These are phyloP conservation scores for Terrapene triunguis DNA, from an alignment of 2,113 vertebrate genomes.

Conservation along the genomic window DNA sequence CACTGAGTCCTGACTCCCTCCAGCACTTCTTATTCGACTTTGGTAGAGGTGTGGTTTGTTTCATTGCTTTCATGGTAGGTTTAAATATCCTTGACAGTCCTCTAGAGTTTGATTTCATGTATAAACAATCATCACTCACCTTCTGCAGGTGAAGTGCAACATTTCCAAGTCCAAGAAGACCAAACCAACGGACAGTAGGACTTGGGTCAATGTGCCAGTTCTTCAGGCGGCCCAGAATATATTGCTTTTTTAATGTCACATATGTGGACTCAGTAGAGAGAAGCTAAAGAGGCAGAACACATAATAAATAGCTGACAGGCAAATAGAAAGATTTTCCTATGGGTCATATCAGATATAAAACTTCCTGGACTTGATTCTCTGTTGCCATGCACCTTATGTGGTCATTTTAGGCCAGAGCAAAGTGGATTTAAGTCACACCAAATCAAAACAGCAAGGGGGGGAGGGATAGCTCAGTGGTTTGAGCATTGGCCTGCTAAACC, in stretches of 20 bases:
- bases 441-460: background rate
- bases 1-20: background rate
- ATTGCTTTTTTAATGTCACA: background rate
- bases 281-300: background rate
- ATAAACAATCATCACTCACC: background rate
- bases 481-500: too few relatives aligned
- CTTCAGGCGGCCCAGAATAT: background rate
- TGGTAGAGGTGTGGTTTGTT: background rate
- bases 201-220: conserved; percentile 12
- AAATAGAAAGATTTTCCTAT: background rate
- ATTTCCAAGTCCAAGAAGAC: conserved; percentile 30
- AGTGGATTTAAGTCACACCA: background rate
- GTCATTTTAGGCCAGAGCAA: background rate
- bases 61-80: background rate
- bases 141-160: background rate
- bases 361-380: background rate
- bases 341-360: background rate
- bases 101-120: background rate
- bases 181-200: background rate
- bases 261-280: background rate
- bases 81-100: background rate
- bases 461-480: too few relatives aligned
- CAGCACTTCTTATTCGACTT: background rate
- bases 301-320: background rate
- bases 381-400: background rate